Percentiles rank a stretch among this genome's conserved stretches.
Conservation (phyloP, 2,113 vertebrate species). For the Alectura lathami region DNA sequence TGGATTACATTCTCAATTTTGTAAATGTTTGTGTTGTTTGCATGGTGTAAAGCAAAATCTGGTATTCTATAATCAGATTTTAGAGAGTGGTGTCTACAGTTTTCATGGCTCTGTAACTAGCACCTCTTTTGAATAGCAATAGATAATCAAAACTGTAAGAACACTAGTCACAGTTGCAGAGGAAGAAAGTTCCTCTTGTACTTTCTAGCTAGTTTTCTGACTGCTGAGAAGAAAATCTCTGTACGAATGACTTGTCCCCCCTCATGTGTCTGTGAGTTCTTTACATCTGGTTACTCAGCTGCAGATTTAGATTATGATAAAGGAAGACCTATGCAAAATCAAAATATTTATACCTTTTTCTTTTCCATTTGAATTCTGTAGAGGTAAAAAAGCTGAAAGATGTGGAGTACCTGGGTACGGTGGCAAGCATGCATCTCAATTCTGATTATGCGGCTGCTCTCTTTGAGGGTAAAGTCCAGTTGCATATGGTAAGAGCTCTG, state of each 20-base stretch:
- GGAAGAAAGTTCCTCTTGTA: not conserved
- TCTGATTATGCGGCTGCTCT: conserved; percentile 92
- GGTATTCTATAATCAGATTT: not conserved
- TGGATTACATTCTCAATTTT: not conserved
- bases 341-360: not conserved
- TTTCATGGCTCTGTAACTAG: not conserved
- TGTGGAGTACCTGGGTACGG: conserved; percentile 92
- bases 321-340: not conserved
- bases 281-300: not conserved
- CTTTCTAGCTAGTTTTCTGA: not conserved
- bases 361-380: conserved; percentile 59
- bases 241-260: not conserved
- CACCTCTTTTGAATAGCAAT: not conserved
- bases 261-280: not conserved
- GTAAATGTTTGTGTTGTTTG: not conserved
- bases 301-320: not conserved
- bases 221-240: not conserved
- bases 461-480: conserved; percentile 95
- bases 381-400: conserved; percentile 90
- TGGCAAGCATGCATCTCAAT: conserved; percentile 91
- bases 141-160: not conserved
- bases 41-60: not conserved
- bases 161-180: not conserved
- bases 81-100: not conserved
- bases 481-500: conserved; percentile 89